A percentile compares a stretch with the other conserved stretches of the same genome.
Conservation (phyloP, 1,140 invertebrate genomes). For the Triops longicaudatus region DNA sequence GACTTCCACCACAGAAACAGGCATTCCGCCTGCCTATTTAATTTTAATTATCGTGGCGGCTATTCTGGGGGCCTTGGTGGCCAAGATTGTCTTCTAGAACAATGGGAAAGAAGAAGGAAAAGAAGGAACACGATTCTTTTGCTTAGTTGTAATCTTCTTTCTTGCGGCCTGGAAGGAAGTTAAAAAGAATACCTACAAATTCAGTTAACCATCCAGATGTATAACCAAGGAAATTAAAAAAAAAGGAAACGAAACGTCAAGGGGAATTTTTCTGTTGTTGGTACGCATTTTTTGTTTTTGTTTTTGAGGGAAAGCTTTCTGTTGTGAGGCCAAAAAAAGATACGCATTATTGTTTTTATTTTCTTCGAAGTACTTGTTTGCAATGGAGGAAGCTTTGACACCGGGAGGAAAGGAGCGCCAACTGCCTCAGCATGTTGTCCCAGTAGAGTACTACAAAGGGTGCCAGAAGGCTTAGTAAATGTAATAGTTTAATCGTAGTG, state of each 20-base stretch:
- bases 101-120: not conserved
- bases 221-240: conserved; percentile 7
- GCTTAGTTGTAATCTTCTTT: not conserved
- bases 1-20: conserved; percentile 1
- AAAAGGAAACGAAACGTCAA: not conserved
- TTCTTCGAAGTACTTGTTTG: not conserved
- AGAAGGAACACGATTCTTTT: not conserved
- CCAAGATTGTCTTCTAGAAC: conserved; percentile 27
- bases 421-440: not conserved
- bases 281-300: not conserved
- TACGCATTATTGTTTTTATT: not conserved
- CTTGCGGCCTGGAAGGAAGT: not conserved
- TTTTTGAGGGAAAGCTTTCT: not conserved
- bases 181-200: not conserved
- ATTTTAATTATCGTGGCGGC: conserved; percentile 21
- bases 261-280: not conserved
- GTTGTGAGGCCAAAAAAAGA: not conserved
- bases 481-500: not conserved
- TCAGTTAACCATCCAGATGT: not conserved
- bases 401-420: not conserved
- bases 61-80: conserved; percentile 25
- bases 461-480: not conserved
- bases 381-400: too few species aligned
- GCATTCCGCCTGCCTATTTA: conserved; percentile 16
- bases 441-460: not conserved